phyloP scores from a whole-genome alignment of 2,888 invertebrate genomes.

The Flabesymbios commensalis region DNA sequence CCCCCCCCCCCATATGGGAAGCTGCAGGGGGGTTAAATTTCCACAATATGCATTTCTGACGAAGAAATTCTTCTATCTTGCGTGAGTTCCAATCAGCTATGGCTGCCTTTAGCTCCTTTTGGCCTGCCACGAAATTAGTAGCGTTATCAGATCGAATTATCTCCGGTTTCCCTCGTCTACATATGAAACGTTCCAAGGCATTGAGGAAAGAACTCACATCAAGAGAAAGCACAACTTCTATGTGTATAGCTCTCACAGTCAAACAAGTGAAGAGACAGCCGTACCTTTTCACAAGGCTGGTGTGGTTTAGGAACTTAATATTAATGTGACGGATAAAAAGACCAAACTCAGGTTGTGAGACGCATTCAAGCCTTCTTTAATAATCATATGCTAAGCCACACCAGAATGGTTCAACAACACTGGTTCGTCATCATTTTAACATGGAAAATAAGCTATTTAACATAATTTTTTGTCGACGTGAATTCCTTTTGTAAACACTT shows the following conservation, averaged over 20 bases:
- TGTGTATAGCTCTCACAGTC: constrained; percentile 2
- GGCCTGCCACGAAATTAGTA: constrained; percentile 21
- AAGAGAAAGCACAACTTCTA: constrained; percentile 1
- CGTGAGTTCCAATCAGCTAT: constrained; percentile 8
- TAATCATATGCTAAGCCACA: no score
- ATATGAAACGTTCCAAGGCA: constrained; percentile 8
- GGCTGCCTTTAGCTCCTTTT: constrained; percentile 10
- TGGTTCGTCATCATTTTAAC: no score
- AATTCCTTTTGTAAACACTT: no score
- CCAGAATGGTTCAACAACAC: no score
- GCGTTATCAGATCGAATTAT: constrained; percentile 21
- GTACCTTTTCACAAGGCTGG: constrained; percentile 2
- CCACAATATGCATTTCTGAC: constrained; percentile 13
- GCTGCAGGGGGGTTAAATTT: constrained; percentile 22
- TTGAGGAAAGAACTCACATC: constrained; percentile 9
- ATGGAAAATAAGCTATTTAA: no score
- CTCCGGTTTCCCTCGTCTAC: no score
- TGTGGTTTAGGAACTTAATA: no score
- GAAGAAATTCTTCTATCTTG: not conserved
- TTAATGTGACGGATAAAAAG: no score
- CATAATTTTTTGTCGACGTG: no score
- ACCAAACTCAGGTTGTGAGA: no score
- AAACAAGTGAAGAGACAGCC: constrained; percentile 12
- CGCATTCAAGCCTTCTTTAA: no score
- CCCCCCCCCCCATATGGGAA: constrained; percentile 21